These are phyloP conservation scores for Alethe castanea DNA, from an alignment of 2,113 vertebrate species.

Conservation along the genomic window DNA sequence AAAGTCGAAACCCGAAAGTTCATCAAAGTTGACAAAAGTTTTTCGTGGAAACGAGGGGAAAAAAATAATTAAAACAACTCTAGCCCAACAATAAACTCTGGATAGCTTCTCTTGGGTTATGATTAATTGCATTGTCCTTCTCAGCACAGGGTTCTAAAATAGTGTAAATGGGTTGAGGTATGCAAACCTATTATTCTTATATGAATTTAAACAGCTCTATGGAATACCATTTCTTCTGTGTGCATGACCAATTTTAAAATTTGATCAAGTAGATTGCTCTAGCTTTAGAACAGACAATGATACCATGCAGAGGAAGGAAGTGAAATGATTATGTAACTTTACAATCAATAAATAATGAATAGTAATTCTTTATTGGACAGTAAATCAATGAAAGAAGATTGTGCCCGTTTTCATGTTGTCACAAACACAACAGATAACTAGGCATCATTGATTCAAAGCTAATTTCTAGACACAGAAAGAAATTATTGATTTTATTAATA, in stretches of 20 bases:
- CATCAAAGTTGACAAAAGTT: conserved; percentile 74
- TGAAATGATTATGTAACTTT: conserved; percentile 50
- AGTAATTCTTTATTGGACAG: conserved; percentile 70
- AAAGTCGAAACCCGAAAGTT: conserved; percentile 65
- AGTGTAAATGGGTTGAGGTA: not conserved
- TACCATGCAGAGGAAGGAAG: conserved; percentile 28
- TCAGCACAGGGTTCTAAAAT: not conserved
- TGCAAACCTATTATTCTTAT: not conserved
- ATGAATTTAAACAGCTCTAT: not conserved
- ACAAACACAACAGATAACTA: conserved; percentile 69
- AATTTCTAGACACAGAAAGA: conserved; percentile 36
- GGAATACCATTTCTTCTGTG: not conserved
- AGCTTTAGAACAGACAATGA: conserved; percentile 11
- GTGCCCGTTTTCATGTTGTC: conserved; percentile 65
- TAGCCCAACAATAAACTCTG: not conserved
- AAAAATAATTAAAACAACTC: not conserved
- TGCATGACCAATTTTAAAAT: not conserved
- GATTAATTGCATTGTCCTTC: not conserved
- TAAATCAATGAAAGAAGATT: conserved; percentile 66
- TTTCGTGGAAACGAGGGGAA: not conserved
- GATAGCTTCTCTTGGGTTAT: not conserved
- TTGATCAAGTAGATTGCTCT: conserved; percentile 14
- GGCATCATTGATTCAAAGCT: conserved; percentile 63
- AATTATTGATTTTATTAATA: conserved; percentile 67
- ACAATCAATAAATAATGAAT: conserved; percentile 70